Conservation (phyloP, 2,113 vertebrate genomes). For the Gnathonemus longibarbis region DNA sequence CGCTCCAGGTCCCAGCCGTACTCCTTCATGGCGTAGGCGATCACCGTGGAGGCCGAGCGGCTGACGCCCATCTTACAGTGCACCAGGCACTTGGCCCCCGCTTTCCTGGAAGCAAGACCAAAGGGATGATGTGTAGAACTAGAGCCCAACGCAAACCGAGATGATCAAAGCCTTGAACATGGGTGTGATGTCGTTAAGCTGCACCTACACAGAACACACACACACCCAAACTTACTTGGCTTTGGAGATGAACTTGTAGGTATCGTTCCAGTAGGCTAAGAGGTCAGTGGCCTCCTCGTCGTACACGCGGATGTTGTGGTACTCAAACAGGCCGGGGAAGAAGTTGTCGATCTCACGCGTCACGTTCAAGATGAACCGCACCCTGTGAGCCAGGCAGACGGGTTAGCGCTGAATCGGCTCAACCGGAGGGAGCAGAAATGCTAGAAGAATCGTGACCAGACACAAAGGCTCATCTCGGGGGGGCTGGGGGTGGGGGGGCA, state of each 20-base stretch:
- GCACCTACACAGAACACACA: not conserved
- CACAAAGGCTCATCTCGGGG: not conserved
- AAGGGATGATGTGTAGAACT: not conserved
- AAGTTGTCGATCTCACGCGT: constrained; percentile 98
- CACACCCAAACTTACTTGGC: constrained; percentile 74
- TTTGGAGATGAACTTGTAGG: constrained; percentile 97
- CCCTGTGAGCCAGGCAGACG: constrained; percentile 51
- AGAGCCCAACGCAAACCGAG: not conserved
- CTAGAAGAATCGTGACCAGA: not conserved
- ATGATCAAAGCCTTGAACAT: not conserved
- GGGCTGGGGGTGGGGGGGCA: not conserved
- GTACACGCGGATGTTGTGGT: constrained; percentile 94
- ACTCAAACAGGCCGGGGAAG: constrained; percentile 90
- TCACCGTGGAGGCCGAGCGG: constrained; percentile 91
- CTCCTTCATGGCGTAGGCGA: constrained; percentile 97
- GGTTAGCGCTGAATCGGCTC: not conserved
- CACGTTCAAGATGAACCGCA: constrained; percentile 91
- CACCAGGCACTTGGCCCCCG: constrained; percentile 90
- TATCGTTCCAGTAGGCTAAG: constrained; percentile 96
- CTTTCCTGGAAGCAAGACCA: constrained; percentile 64
- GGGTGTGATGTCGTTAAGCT: not conserved
- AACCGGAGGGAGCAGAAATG: not conserved
- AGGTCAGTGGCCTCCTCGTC: constrained; percentile 96
- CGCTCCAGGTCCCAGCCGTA: constrained; percentile 92
- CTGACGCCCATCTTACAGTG: constrained; percentile 99